Evolutionary conservation across 2,888 invertebrate species (phyloP).

Genomic region (Microplitis manilae): DNA sequence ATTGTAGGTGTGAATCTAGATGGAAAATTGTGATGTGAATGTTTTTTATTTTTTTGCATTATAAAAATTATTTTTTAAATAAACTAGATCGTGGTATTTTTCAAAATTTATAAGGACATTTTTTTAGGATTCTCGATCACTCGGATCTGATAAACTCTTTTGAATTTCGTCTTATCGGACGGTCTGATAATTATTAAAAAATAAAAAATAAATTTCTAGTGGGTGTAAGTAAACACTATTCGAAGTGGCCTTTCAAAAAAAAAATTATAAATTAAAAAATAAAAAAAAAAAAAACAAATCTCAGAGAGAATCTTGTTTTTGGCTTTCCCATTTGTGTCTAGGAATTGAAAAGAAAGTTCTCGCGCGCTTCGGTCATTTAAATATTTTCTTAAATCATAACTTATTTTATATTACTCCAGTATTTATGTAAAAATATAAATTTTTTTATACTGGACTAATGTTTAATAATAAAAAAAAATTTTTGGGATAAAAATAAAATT

Average conservation of each 20-base stretch:
- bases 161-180: constrained; percentile 40
- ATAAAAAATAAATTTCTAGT: constrained; percentile 36
- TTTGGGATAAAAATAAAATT: constrained; percentile 45
- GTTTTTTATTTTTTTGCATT: constrained; percentile 49
- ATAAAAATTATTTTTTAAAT: constrained; percentile 36
- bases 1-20: constrained; percentile 47
- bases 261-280: constrained; percentile 45
- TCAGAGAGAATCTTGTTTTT: constrained; percentile 38
- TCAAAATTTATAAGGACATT: constrained; percentile 65
- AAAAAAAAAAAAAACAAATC: constrained; percentile 43
- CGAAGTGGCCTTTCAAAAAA: constrained; percentile 70
- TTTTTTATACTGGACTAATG: constrained; percentile 5
- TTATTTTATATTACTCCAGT: constrained; percentile 14
- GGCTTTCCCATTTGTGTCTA: constrained; percentile 43
- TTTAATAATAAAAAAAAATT: constrained; percentile 21
- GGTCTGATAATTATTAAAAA: constrained; percentile 44
- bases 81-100: constrained; percentile 64
- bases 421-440: background rate
- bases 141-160: constrained; percentile 28
- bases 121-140: constrained; percentile 46
- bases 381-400: constrained; percentile 23
- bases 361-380: constrained; percentile 40
- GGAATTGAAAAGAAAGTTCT: constrained; percentile 50
- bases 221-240: constrained; percentile 60
- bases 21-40: constrained; percentile 48